These are phyloP conservation scores for Hecatera dysodea DNA, from an alignment of 2,888 invertebrate species.

Conservation along the genomic window DNA sequence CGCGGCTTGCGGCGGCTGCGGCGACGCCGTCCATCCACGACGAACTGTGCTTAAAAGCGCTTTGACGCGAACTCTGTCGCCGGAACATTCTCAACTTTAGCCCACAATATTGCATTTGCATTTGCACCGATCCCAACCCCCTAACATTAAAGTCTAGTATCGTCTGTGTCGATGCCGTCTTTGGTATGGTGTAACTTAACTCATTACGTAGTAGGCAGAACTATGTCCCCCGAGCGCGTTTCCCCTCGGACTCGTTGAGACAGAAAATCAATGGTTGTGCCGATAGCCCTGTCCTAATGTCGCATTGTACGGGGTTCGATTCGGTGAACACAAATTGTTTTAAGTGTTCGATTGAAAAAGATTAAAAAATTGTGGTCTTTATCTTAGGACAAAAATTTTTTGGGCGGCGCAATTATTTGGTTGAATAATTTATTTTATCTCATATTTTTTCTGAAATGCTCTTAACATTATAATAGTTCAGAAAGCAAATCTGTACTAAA, in stretches of 20 bases:
- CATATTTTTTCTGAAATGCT: neutral
- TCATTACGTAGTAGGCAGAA: conserved; percentile 73
- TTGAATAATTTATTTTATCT: neutral
- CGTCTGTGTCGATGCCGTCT: conserved; percentile 5
- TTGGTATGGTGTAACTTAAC: conserved; percentile 67
- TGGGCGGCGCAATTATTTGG: neutral
- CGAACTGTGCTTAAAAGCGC: conserved; percentile 60
- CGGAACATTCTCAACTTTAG: conserved; percentile 58
- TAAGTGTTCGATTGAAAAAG: conserved; percentile 43
- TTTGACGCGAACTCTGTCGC: conserved; percentile 50
- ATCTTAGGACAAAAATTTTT: neutral
- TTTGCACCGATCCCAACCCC: conserved; percentile 7
- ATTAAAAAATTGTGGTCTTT: conserved; percentile 16
- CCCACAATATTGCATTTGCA: conserved; percentile 30
- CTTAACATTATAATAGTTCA: neutral
- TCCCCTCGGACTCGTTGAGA: conserved; percentile 69
- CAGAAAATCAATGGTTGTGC: conserved; percentile 73
- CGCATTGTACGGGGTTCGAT: conserved; percentile 40
- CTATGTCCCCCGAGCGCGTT: conserved; percentile 69
- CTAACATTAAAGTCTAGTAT: conserved; percentile 40
- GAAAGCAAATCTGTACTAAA: neutral
- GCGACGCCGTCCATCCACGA: conserved; percentile 30
- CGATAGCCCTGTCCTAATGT: conserved; percentile 68
- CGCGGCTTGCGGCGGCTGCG: conserved; percentile 40
- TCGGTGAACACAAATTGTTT: conserved; percentile 45